Conservation (phyloP, 2,888 invertebrate genomes). For the Conops quadrifasciatus region DNA sequence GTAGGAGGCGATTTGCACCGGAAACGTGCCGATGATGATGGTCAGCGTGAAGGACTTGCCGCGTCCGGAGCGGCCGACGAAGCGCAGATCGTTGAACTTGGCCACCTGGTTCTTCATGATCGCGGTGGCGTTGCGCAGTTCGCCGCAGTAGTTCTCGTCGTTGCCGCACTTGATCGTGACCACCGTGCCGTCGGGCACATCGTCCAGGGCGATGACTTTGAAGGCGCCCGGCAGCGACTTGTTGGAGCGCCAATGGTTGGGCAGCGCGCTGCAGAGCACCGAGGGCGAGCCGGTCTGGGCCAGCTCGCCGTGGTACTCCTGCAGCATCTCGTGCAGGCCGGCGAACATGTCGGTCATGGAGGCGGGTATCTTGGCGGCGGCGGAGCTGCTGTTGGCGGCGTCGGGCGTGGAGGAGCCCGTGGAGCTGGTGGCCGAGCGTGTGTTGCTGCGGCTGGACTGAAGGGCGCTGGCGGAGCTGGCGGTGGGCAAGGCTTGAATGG, state of each 20-base stretch:
- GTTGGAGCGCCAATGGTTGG: constrained; percentile 97
- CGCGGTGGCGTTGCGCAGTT: constrained; percentile 90
- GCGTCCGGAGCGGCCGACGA: constrained; percentile 96
- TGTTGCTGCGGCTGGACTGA: constrained; percentile 34
- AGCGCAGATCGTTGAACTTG: constrained; percentile 97
- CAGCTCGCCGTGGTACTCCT: constrained; percentile 91
- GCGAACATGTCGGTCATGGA: constrained; percentile 79
- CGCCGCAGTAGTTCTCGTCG: constrained; percentile 97
- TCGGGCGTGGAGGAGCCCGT: constrained; percentile 46
- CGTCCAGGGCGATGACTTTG: constrained; percentile 93
- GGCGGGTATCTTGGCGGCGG: constrained; percentile 66
- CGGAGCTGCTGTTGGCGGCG: constrained; percentile 56
- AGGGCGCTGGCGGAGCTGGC: constrained; percentile 24
- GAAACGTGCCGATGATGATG: constrained; percentile 82
- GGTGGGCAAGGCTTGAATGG: constrained; percentile 47
- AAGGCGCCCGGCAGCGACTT: constrained; percentile 96
- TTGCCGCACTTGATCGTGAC: constrained; percentile 96
- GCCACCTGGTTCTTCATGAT: constrained; percentile 98
- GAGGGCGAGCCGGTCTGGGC: constrained; percentile 95
- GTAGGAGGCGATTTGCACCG: constrained; percentile 89
- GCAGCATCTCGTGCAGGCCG: constrained; percentile 79
- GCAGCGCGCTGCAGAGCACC: constrained; percentile 91
- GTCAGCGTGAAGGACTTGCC: constrained; percentile 96
- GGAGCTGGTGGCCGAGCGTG: constrained; percentile 52
- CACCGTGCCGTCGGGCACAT: constrained; percentile 91